A percentile compares a stretch with the other conserved stretches of the same genome.
Evolutionary conservation across 2,797 vertebrate genomes (phyloP).

Genomic region (Phylloscopus collybita): DNA sequence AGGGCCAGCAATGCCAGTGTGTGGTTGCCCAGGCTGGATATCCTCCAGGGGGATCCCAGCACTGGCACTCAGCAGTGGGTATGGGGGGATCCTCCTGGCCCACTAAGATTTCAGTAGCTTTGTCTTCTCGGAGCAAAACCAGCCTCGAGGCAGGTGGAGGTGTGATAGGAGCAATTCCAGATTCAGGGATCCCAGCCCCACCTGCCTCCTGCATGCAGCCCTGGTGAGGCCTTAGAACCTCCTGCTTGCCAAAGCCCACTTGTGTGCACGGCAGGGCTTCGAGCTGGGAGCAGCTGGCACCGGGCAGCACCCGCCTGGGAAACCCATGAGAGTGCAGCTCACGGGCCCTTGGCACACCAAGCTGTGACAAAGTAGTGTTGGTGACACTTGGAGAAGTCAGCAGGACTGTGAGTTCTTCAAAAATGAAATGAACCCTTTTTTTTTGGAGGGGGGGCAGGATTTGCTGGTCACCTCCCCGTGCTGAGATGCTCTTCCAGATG

Average conservation of each 20-base stretch:
- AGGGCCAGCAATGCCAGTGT: background rate
- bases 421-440: background rate
- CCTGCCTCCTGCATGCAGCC: background rate
- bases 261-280: rapidly evolving
- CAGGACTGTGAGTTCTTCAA: background rate
- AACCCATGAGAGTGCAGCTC: rapidly evolving
- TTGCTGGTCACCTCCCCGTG: rapidly evolving
- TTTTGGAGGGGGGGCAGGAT: background rate
- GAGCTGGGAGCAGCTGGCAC: rapidly evolving
- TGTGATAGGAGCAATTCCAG: background rate
- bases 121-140: background rate
- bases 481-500: background rate
- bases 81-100: rapidly evolving
- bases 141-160: background rate
- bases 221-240: background rate
- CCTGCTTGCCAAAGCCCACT: background rate
- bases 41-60: background rate
- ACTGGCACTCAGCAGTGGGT: rapidly evolving
- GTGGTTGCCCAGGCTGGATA: background rate
- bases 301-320: rapidly evolving
- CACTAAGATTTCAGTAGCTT: background rate
- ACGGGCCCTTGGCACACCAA: rapidly evolving
- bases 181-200: rapidly evolving
- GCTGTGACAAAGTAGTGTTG: rapidly evolving
- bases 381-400: background rate